A percentile compares a stretch with the other conserved stretches of the same genome.
phyloP scores from a whole-genome alignment of 2,888 invertebrate species.

The Pristionchus entomophagus region DNA sequence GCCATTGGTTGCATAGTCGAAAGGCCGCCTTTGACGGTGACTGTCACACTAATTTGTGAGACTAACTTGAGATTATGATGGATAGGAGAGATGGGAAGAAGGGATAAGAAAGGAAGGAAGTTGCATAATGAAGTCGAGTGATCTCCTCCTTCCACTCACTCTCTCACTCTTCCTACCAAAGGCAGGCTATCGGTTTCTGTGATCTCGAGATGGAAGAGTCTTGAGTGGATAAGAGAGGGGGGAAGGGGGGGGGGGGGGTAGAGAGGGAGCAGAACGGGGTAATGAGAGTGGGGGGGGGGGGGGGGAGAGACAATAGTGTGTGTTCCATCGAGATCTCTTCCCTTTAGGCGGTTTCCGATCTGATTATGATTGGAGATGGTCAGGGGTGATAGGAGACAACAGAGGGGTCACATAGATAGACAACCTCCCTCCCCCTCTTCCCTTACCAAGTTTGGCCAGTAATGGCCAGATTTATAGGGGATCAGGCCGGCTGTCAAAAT shows the following conservation, averaged over 20 bases:
- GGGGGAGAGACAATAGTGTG: constrained; percentile 19
- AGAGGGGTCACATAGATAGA: constrained; percentile 3
- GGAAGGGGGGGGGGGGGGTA: neutral
- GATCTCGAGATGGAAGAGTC: constrained; percentile 27
- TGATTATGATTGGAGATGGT: constrained; percentile 39
- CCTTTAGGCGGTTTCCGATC: constrained; percentile 28
- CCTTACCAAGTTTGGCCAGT: constrained; percentile 31
- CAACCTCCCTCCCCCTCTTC: neutral
- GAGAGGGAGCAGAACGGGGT: neutral
- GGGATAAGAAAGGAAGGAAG: constrained; percentile 9
- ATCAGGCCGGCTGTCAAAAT: constrained; percentile 31
- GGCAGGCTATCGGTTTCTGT: constrained; percentile 14
- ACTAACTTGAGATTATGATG: constrained; percentile 29
- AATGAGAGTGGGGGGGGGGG: neutral
- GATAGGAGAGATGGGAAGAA: constrained; percentile 19
- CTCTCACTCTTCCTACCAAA: neutral
- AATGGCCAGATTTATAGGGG: constrained; percentile 8
- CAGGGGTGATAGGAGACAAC: constrained; percentile 31
- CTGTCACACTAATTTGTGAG: constrained; percentile 36
- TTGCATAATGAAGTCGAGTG: constrained; percentile 25
- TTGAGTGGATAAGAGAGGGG: constrained; percentile 21
- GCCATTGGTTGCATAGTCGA: neutral
- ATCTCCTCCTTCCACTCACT: neutral
- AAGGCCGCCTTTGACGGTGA: neutral
- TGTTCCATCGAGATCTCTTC: neutral